Conservation (phyloP, 2,797 vertebrate genomes). For the Schizothorax lantsangensis region DNA sequence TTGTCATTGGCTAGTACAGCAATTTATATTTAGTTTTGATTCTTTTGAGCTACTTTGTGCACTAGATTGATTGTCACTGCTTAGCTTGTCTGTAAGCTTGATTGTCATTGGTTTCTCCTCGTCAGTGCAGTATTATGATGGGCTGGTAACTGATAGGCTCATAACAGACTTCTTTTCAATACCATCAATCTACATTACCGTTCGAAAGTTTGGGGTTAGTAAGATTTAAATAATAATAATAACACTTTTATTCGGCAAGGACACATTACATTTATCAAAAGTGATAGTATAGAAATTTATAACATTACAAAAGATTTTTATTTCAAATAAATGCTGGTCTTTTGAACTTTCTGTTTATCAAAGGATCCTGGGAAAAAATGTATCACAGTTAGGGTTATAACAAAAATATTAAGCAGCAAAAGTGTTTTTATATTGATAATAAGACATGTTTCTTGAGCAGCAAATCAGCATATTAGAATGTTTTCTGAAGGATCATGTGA, state of each 20-base stretch:
- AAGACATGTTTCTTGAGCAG: not conserved
- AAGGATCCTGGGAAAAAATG: not conserved
- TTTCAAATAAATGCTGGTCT: not conserved
- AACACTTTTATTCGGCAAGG: not conserved
- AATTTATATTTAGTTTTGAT: conserved; percentile 25
- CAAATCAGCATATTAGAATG: not conserved
- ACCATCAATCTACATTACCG: not conserved
- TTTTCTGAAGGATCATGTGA: not conserved
- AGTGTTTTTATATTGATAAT: not conserved
- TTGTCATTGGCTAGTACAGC: conserved; percentile 69
- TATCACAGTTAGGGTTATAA: not conserved
- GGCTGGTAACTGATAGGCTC: not conserved
- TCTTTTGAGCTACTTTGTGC: conserved; percentile 6
- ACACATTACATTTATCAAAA: not conserved
- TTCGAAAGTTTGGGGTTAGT: not conserved
- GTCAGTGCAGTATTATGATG: conserved; percentile 38
- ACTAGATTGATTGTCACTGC: conserved; percentile 38
- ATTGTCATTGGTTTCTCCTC: conserved; percentile 38
- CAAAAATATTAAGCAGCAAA: not conserved
- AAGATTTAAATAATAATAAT: not conserved
- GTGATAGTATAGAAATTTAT: not conserved
- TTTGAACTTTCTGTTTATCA: not conserved
- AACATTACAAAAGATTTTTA: not conserved
- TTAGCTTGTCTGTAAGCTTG: not conserved
- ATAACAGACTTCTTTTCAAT: not conserved